Evolutionary conservation across 2,888 invertebrate genomes (phyloP).

Genomic region (Apodemia zela): DNA sequence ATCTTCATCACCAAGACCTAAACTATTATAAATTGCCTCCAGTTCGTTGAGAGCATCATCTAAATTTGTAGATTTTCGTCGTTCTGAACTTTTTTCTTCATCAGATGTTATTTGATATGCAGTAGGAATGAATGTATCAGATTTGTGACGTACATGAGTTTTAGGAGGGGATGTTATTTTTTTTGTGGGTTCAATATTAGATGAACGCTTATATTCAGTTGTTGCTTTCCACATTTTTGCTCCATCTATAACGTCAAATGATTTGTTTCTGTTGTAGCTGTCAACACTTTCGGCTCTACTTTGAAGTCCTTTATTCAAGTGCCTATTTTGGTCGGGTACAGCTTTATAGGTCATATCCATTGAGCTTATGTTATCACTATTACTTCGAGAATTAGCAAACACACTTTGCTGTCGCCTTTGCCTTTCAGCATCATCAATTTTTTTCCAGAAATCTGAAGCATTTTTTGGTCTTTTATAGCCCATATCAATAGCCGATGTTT

Average conservation of each 20-base stretch:
- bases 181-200: slow-evolving; percentile 60
- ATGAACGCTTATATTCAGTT: slow-evolving; percentile 68
- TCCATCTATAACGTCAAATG: slow-evolving; percentile 47
- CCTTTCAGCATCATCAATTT: slow-evolving; percentile 7
- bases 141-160: slow-evolving; percentile 70
- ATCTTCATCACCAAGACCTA: slow-evolving; percentile 91
- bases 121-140: slow-evolving; percentile 61
- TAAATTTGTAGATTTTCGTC: slow-evolving; percentile 87
- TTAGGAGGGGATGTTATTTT: slow-evolving; percentile 57
- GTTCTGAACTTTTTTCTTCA: slow-evolving; percentile 70
- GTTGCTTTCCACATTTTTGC: slow-evolving; percentile 73
- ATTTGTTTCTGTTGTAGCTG: slow-evolving; percentile 55
- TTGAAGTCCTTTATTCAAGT: slow-evolving; percentile 26
- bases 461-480: slow-evolving; percentile 5
- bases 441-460: slow-evolving; percentile 10
- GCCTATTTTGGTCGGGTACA: slow-evolving; percentile 32
- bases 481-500: slow-evolving; percentile 38
- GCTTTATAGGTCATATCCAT: slow-evolving; percentile 42
- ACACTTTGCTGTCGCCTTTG: neutral
- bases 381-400: slow-evolving; percentile 44
- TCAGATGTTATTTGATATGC: slow-evolving; percentile 66
- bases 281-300: slow-evolving; percentile 45
- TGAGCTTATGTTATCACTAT: slow-evolving; percentile 59
- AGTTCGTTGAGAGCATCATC: slow-evolving; percentile 94
- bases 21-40: slow-evolving; percentile 94